These are phyloP conservation scores for Pangasius larnaudii DNA, from an alignment of 2,797 vertebrate species.

Conservation along the genomic window DNA sequence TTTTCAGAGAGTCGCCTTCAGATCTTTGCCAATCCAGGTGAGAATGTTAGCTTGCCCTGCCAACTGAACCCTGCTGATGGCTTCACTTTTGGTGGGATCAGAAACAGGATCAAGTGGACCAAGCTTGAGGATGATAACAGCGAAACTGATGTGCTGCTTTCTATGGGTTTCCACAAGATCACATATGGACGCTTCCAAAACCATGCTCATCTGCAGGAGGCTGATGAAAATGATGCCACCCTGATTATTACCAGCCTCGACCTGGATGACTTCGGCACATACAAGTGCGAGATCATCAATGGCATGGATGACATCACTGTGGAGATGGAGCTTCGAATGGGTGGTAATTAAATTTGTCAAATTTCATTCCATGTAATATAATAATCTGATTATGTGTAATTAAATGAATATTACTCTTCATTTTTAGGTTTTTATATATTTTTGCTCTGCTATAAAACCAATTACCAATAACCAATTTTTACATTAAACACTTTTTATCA, in stretches of 20 bases:
- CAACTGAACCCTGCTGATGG: conserved; percentile 75
- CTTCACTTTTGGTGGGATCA: conserved; percentile 67
- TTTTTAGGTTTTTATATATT: not conserved
- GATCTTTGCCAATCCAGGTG: conserved; percentile 77
- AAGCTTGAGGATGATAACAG: conserved; percentile 84
- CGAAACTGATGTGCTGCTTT: conserved; percentile 84
- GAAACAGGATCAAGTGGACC: conserved; percentile 89
- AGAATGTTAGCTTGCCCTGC: conserved; percentile 84
- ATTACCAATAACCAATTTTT: too few species aligned
- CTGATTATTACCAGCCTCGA: conserved; percentile 80
- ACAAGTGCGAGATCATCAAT: conserved; percentile 88
- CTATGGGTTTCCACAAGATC: conserved; percentile 88
- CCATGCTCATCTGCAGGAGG: conserved; percentile 77
- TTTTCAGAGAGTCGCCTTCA: conserved; percentile 66
- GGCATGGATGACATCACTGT: conserved; percentile 82
- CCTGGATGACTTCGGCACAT: conserved; percentile 85
- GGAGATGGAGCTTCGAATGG: conserved; percentile 82
- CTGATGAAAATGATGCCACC: conserved; percentile 82
- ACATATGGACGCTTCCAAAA: conserved; percentile 79
- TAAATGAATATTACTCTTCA: not conserved
- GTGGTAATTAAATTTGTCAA: conserved; percentile 41
- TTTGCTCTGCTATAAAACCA: not conserved
- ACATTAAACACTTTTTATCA: too few species aligned
- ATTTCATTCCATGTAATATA: not conserved
- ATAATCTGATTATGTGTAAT: not conserved